Conservation (phyloP, 2,113 vertebrate species). For the Willisornis vidua region DNA sequence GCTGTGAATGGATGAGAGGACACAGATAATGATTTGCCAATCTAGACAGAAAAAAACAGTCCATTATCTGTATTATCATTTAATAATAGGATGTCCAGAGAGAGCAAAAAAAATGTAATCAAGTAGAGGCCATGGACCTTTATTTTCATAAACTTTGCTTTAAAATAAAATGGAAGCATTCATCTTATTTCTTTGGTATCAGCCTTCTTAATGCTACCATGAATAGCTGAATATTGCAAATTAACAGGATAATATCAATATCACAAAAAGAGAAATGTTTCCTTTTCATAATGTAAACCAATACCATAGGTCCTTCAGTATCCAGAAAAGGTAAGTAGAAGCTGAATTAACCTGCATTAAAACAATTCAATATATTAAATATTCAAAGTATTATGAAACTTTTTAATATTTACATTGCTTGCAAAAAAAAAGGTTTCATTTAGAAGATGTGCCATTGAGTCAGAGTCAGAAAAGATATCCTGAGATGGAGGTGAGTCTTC, state of each 20-base stretch:
- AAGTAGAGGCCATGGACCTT: neutral
- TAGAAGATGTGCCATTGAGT: neutral
- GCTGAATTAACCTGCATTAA: neutral
- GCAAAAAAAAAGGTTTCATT: neutral
- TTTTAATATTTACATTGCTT: neutral
- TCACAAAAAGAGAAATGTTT: conserved; percentile 4
- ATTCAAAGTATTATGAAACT: neutral
- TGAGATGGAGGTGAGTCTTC: neutral
- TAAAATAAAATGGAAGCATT: conserved; percentile 10
- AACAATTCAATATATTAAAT: conserved; percentile 23
- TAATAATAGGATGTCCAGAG: neutral
- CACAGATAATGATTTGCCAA: neutral
- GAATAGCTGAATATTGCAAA: conserved; percentile 4
- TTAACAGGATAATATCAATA: neutral
- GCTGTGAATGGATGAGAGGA: neutral
- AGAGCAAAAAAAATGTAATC: neutral
- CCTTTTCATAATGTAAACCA: neutral
- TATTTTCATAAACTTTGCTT: conserved; percentile 31
- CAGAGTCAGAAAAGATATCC: neutral
- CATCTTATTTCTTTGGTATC: conserved; percentile 4
- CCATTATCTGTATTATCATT: conserved; percentile 20
- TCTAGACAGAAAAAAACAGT: neutral
- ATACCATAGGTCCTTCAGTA: neutral
- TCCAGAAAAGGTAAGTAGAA: neutral
- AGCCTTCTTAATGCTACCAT: neutral